Evolutionary conservation across 53 echinoderm and acorn worm species (phyloP), one percentile per base, ranked within the genome.

Genomic region (Echinometra lucunter): DNA sequence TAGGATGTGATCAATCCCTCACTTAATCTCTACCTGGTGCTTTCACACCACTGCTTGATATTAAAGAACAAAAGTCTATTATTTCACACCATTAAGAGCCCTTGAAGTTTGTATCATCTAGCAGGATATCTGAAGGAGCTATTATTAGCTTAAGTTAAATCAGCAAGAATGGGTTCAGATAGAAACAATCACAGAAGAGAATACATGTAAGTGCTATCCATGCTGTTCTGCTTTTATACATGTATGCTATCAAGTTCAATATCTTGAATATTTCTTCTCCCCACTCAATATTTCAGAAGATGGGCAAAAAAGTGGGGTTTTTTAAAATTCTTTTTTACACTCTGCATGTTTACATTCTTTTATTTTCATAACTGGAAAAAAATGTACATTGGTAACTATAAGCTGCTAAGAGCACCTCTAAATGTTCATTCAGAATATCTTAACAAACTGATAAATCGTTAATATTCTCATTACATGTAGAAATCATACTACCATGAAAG

Each of bases 1-100:
- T 60, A 89, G 66, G 90, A 63, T 90, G 90, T 90, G 90, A 90
- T 90, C 66, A 90, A 90, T 90, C 90, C 38, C n/a, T 34, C 9
- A 60, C 90, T 60, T 66, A 58, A 40, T 57, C 90, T 60, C 66
- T 28, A 90, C 8, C 3, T 3, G 37, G 58, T 90, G 66, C 63
- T 30, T 63, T 90, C 90, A 90, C 90, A 58, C 66, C 34, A 85
- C 49, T 42, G 38, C 17, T 6, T 78, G 1, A 40, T 40, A 78
- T 78, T 6, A 18, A 78, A 78, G 40, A 78, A 78, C 38, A 78
- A 42, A 42, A 78, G 42, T 42, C 78, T 42, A 40, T 78, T 6
- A 78, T 40, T 18, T 35, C 72, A 35, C 1, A 34, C 53, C 8
- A 53, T 53, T 8, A 32, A 42, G 78, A 78, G 38, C 78, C 30